Evolutionary conservation across 2,888 invertebrate species (phyloP), one percentile per base, ranked within the genome.

Genomic region (Scaptomyza caliginosa): DNA sequence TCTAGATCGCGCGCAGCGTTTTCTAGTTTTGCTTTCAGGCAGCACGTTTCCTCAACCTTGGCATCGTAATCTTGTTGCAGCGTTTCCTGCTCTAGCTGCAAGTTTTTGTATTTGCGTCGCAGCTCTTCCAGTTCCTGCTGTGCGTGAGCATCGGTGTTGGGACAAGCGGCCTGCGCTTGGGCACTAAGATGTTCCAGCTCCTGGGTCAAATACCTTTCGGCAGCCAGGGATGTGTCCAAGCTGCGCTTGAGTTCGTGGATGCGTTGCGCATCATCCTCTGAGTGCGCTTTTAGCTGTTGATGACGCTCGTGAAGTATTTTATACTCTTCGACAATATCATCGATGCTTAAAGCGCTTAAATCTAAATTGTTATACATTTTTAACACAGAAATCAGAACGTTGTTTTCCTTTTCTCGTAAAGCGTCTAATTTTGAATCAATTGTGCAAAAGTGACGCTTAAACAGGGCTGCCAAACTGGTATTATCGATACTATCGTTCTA

Each of bases 271-370:
- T 90, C 89, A 2, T 77, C 55, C 28, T 91, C 91, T 10, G 79
- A 74, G 2, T 52, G 51, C 4, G 78, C 48, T 19, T 86, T 84
- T 0, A 91, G 62, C 2, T 88, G 77, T 17, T 78, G 65, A 58
- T 87, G 89, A 2, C 82, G 76, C 5, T 84, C 78, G 26, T 79
- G 79, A 2, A 91, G 54, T 28, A 86, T 83, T 49, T 76, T 74
- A 58, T 90, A 91, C 45, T 91, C 90, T 28, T 90, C 88, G n/a
- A 88, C 74, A 7, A 91, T 63, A 17, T 91, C 91, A n/a, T 90
- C 91, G 0, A 80, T 51, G 11, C 77, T 63, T 24, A 89, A 67
- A 2, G 75, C 63, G 39, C 50, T 68, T 8, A 87, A 59, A 67
- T 90, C 89, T 34, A 89, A 57, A 17, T 60, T 68, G 16, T 64